Base-by-base conservation (phyloP, 1,140 invertebrate species). In the Pogonomyrmex barbatus region DNA sequence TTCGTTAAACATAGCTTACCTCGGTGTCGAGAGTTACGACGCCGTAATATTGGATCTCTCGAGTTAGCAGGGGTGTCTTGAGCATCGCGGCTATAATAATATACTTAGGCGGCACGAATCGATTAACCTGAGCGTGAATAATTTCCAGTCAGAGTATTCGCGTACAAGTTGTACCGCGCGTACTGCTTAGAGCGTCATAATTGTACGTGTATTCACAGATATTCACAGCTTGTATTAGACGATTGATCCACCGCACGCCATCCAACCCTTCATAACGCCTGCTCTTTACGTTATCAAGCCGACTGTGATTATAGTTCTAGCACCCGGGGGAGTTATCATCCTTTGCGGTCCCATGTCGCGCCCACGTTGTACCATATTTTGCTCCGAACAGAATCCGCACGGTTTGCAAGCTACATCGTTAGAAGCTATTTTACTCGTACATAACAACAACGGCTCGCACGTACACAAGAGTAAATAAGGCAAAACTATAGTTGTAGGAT, bases 41-140 rank as follows among this genome's bases (percentile, higher is more conserved):
- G 17, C 42, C 45, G 60, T 70, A 76, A 89, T 88, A 85, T 86
- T 86, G 87, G 24, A 86, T 78, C 62, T 60, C 87, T 24, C 68
- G 17, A 36, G 54, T 52, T 63, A 36, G 45, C 67, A 30, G n/a
- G 47, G 36, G 47, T 84, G 77, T 54, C 56, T 5, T 36, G 33
- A 85, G 65, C 45, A 70, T 60, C 58, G 52, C 52, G 54, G 30
- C 54, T 63, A 47, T 70, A 73, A 52, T 65, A 78, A 88, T 52
- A 60, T 33, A 33, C 24, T 50, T 54, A 63, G 5, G 67, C 10
- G 36, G 36, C 50, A 12, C 24, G 54, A 50, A 33, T 68, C 39
- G 36, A 87, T 86, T 73, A 83, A 83, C 3, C 30, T 30, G 42
- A 50, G 54, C 54, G 30, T 60, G 42, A 83, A 83, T 83, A 60